Base-by-base conservation (phyloP, 2,888 invertebrate species). In the Pycnomerus fuliginosus region DNA sequence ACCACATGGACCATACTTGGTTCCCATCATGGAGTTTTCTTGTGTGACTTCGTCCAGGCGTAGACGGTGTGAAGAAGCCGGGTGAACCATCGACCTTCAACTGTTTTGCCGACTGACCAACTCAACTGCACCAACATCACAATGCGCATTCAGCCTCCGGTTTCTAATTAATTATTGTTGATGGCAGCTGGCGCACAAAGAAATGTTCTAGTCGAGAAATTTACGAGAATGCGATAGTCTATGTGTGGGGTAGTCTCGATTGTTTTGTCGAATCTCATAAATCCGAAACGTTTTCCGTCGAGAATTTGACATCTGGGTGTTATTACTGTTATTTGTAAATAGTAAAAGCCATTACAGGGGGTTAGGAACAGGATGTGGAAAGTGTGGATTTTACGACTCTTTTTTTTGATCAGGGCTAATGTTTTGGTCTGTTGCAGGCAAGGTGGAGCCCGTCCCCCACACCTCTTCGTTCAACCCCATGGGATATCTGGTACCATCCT, bases 401-500 rank as follows among this genome's bases (percentile, higher is more conserved):
- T n/a, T n/a, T n/a, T n/a, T n/a, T n/a, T n/a, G n/a, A n/a, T n/a
- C n/a, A n/a, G n/a, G n/a, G n/a, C n/a, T n/a, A n/a, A n/a, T n/a
- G n/a, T n/a, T 13, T 30, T 30, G n/a, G n/a, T 27, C 34, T 56
- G 63, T 75, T 76, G 22, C 77, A 87, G 87, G 85, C 76, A 87
- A 87, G 80, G 84, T 87, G 74, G 88, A 87, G 69, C 84, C 84
- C 50, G 83, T 85, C 66, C 83, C 86, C 52, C 87, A 87, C 70
- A 84, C 87, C 61, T 82, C 85, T 56, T 79, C 80, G 58, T 90
- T 90, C 80, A 90, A 90, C 79, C n/a, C n/a, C n/a, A 90, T 91
- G 89, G 91, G 91, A 68, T 92, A 92, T 80, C 83, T 91, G 72
- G 87, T 91, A 74, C 86, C 90, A 55, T 90, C 90, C 46, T 91